A percentile compares a stretch with the other conserved stretches of the same genome.
Evolutionary conservation across 2,888 invertebrate genomes (phyloP).

Genomic region (Coelogynopora nodosa): DNA sequence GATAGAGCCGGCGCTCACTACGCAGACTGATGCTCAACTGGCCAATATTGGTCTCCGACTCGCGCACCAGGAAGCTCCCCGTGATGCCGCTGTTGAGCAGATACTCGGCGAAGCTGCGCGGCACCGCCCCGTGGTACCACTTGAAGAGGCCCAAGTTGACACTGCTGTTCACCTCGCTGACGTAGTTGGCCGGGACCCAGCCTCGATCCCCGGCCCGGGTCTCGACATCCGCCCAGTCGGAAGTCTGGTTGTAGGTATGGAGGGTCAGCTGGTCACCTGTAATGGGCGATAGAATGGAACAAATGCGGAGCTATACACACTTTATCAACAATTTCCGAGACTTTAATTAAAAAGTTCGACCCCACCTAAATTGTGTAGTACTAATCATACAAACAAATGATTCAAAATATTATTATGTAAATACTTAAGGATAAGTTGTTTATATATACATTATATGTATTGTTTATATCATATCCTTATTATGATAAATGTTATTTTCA

Average conservation of each 20-base stretch:
- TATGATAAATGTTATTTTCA: no score
- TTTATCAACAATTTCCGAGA: no score
- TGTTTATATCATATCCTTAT: no score
- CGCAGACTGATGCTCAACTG: conserved; percentile 80
- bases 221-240: conserved; percentile 36
- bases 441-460: no score
- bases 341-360: no score
- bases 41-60: conserved; percentile 83
- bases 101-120: conserved; percentile 90
- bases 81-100: conserved; percentile 90
- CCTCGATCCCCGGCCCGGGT: not conserved
- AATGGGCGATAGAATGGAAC: no score
- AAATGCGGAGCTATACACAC: no score
- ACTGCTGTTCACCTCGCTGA: conserved; percentile 23
- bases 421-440: no score
- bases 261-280: conserved; percentile 38
- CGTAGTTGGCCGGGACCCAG: conserved; percentile 39
- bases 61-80: conserved; percentile 89
- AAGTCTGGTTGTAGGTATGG: conserved; percentile 1
- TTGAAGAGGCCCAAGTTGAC: conserved; percentile 37
- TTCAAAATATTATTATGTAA: no score
- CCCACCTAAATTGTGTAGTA: no score
- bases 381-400: no score
- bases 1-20: conserved; percentile 89
- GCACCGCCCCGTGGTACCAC: conserved; percentile 79